phyloP scores from a whole-genome alignment of 2,113 vertebrate species.

The Prochilodus magdalenae region DNA sequence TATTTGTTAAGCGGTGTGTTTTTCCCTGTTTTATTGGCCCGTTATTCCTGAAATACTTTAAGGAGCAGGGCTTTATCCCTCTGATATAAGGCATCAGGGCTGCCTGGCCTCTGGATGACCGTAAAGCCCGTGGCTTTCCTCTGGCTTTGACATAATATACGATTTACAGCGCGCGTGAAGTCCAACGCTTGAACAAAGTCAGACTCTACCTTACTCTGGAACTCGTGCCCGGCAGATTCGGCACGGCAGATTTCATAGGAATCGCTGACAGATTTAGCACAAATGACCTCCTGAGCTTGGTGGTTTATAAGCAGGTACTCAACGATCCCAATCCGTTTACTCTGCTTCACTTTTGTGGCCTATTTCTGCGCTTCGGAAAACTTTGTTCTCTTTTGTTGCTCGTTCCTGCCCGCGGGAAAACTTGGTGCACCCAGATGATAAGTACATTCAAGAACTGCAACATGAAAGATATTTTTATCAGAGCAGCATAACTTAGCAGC shows the following conservation, averaged over 20 bases:
- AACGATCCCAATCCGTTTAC: constrained; percentile 36
- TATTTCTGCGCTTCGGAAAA: constrained; percentile 33
- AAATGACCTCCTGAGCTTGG: constrained; percentile 28
- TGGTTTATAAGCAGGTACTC: constrained; percentile 39
- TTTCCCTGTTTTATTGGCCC: constrained; percentile 62
- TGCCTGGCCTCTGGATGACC: constrained; percentile 48
- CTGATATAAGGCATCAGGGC: constrained; percentile 62
- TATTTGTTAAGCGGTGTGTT: constrained; percentile 65
- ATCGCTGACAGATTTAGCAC: constrained; percentile 28
- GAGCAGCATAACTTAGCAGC: constrained; percentile 19
- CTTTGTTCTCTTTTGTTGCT: constrained; percentile 21
- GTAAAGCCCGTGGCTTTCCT: constrained; percentile 56
- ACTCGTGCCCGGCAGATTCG: constrained; percentile 21
- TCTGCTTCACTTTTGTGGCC: not conserved
- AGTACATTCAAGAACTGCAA: constrained; percentile 7
- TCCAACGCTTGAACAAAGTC: constrained; percentile 34
- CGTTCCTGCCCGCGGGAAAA: constrained; percentile 13
- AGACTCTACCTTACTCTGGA: constrained; percentile 22
- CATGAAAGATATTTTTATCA: constrained; percentile 27
- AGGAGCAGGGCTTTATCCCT: constrained; percentile 59
- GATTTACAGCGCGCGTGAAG: constrained; percentile 52
- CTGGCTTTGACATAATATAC: constrained; percentile 49
- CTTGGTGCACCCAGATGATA: not conserved
- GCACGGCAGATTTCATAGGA: constrained; percentile 20
- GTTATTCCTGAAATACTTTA: constrained; percentile 63